Base-by-base conservation (phyloP, 2,797 vertebrate genomes). In the Pangasius krempfi region DNA sequence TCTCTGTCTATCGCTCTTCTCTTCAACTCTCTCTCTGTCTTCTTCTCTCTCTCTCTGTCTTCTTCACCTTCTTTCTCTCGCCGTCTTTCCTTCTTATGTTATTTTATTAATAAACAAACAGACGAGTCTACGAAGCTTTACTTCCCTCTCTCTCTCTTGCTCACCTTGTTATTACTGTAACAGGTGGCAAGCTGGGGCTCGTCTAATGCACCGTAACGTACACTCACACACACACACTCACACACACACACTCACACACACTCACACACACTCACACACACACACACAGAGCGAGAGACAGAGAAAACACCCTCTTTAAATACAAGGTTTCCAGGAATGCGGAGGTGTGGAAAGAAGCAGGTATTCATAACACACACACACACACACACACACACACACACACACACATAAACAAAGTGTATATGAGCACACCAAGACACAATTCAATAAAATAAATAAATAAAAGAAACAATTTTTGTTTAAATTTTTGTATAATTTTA, bases 181-280 rank as follows among this genome's bases (percentile, higher is more conserved):
- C 83, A 66, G 40, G 62, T 62, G 54, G 75, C 90, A 84, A 70
- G 86, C 82, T 62, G 62, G 27, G 68, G 44, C 88, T 66, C 68
- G 81, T 87, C 81, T 68, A 54, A 37, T 27, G 33, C 87, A 80
- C 84, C 68, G 47, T 50, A 82, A 66, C 58, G 47, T 30, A 52
- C 78, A 62, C 78, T 76, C 83, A 86, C 66, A 84, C 58, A 89
- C 84, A 89, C 83, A 89, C 88, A 82, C 88, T 89, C 83, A 88
- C 88, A 78, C 60, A 87, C 47, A 78, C 87, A 88, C 68, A 87
- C 18, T 82, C 88, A 90, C 64, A 85, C 70, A 52, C 73, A 81
- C 33, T n/a, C 37, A 58, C 37, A 85, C 47, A 44, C 58, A 56
- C 86, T 60, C 76, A 62, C 56, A 72, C 27, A 44, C 22, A 73